These are phyloP conservation scores for Drosophila pseudotakahashii DNA, from an alignment of 2,888 invertebrate genomes.

Conservation along the genomic window DNA sequence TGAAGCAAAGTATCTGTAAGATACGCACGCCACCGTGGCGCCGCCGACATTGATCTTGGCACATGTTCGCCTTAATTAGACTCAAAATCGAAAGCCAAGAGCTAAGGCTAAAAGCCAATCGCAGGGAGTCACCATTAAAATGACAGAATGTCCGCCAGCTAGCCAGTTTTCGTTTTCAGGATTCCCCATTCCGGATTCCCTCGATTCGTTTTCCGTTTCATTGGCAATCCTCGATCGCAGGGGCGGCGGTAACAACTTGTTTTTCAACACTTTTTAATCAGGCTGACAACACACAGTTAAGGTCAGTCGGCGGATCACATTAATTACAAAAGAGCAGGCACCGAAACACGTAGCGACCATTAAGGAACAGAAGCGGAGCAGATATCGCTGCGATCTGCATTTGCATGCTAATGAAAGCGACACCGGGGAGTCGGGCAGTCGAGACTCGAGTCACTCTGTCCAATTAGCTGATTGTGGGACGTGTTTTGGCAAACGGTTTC, in stretches of 20 bases:
- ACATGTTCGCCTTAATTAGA: constrained; percentile 79
- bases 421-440: constrained; percentile 48
- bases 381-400: constrained; percentile 48
- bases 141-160: constrained; percentile 60
- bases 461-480: constrained; percentile 78
- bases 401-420: constrained; percentile 74
- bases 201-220: constrained; percentile 51
- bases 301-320: constrained; percentile 72
- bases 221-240: constrained; percentile 17
- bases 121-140: constrained; percentile 55
- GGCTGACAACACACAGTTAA: constrained; percentile 73
- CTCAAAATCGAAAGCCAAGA: constrained; percentile 36
- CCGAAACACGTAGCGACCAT: constrained; percentile 67
- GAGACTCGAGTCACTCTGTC: constrained; percentile 31
- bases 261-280: constrained; percentile 76
- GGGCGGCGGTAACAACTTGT: constrained; percentile 63
- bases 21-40: constrained; percentile 61
- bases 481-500: constrained; percentile 73
- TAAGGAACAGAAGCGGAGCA: constrained; percentile 55
- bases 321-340: constrained; percentile 61
- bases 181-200: constrained; percentile 11
- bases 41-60: constrained; percentile 79
- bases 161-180: constrained; percentile 44
- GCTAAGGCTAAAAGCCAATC: constrained; percentile 15
- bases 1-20: constrained; percentile 49